phyloP scores from a whole-genome alignment of 2,797 vertebrate species.

The Chelidonichthys spinosus region DNA sequence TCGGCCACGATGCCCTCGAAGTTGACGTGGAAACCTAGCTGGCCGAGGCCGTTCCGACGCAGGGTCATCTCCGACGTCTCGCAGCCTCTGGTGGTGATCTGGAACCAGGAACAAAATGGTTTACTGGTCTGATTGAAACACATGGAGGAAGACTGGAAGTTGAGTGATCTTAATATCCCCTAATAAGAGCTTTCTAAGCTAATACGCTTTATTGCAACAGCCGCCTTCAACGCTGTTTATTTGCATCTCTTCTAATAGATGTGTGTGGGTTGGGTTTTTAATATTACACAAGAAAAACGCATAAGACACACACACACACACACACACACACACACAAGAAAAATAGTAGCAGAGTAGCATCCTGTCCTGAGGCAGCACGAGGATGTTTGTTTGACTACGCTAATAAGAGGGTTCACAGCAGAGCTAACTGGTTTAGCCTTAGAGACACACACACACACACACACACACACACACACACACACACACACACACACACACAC shows the following conservation, averaged over 20 bases:
- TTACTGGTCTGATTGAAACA: too few species aligned
- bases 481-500: too few species aligned
- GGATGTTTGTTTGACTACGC: slow-evolving; percentile 49
- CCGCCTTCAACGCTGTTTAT: slow-evolving; percentile 1
- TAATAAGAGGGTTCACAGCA: slow-evolving; percentile 40
- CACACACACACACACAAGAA: slow-evolving; percentile 4
- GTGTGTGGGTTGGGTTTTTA: background rate
- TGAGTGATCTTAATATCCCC: slow-evolving; percentile 14
- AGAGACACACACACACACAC: background rate
- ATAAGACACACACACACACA: background rate
- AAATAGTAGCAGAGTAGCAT: slow-evolving; percentile 26
- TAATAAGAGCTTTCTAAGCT: slow-evolving; percentile 18
- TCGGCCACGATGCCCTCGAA: slow-evolving; percentile 98
- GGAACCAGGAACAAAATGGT: slow-evolving; percentile 34
- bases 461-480: too few species aligned
- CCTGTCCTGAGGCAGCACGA: slow-evolving; percentile 12
- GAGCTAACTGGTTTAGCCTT: slow-evolving; percentile 23
- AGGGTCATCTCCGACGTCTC: slow-evolving; percentile 95
- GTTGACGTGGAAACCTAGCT: slow-evolving; percentile 98
- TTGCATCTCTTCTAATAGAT: slow-evolving; percentile 3
- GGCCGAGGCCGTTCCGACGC: slow-evolving; percentile 93
- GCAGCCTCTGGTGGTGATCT: slow-evolving; percentile 94
- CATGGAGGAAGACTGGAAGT: too few species aligned
- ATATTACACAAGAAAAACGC: too few species aligned
- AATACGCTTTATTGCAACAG: slow-evolving; percentile 12